These are phyloP conservation scores for Eulemur coronatus DNA, from an alignment of 2,797 vertebrate species.

Conservation along the genomic window DNA sequence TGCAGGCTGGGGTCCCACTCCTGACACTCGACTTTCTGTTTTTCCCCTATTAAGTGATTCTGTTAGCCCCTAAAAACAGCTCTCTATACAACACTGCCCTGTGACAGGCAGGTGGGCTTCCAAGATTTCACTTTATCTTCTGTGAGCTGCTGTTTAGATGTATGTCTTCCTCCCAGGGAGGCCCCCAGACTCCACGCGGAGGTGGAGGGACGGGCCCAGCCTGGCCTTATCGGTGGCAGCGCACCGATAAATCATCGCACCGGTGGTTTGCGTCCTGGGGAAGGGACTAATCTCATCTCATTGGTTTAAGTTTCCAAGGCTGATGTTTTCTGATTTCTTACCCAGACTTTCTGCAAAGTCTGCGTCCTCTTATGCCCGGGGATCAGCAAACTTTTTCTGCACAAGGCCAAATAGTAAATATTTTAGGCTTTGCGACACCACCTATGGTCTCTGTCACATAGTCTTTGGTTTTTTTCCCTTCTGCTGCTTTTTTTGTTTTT, in stretches of 20 bases:
- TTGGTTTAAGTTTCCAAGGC: background rate
- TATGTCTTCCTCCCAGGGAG: background rate
- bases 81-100: background rate
- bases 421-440: background rate
- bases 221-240: fast-evolving
- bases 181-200: background rate
- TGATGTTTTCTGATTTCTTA: background rate
- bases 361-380: background rate
- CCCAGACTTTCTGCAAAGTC: background rate
- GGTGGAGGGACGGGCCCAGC: background rate
- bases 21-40: background rate
- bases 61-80: background rate
- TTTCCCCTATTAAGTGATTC: background rate
- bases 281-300: background rate
- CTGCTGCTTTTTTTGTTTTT: background rate
- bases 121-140: background rate
- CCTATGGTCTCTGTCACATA: background rate
- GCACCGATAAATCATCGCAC: fast-evolving
- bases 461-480: background rate
- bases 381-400: background rate
- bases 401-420: background rate
- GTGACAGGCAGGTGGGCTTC: background rate
- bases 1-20: background rate
- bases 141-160: background rate
- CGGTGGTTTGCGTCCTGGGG: background rate